These are phyloP conservation scores for Ridgeia piscesae DNA, from an alignment of 1,140 invertebrate genomes.

Conservation along the genomic window DNA sequence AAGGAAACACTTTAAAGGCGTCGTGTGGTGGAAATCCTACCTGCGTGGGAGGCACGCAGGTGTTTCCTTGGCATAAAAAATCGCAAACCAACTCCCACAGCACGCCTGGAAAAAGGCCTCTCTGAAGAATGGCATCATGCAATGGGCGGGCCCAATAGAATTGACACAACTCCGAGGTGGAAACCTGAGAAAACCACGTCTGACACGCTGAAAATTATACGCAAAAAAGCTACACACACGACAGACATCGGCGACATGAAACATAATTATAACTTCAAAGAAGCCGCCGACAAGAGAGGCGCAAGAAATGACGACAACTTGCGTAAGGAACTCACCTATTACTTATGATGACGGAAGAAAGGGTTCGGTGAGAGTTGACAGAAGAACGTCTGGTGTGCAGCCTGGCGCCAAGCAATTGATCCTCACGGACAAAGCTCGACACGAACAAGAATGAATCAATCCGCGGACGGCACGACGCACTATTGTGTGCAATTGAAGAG, in stretches of 20 bases:
- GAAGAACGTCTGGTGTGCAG: neutral
- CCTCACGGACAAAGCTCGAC: neutral
- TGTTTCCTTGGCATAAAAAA: neutral
- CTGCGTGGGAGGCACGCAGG: neutral
- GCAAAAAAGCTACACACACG: neutral
- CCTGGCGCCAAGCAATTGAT: neutral
- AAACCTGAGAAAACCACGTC: neutral
- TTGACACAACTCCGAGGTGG: neutral
- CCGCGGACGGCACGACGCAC: too few species aligned
- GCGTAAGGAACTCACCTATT: neutral
- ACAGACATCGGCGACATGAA: neutral
- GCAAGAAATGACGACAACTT: neutral
- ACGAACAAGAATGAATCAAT: neutral
- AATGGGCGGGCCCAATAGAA: neutral
- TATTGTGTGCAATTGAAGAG: too few species aligned
- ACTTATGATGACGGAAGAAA: neutral
- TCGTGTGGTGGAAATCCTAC: neutral
- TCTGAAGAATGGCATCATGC: neutral
- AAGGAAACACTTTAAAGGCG: too few species aligned
- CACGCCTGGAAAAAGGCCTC: neutral
- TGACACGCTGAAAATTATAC: neutral
- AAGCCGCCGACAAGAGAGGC: neutral
- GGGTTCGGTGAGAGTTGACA: neutral
- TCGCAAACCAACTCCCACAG: neutral
- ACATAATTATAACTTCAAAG: neutral